Base-by-base conservation (phyloP, 2,113 vertebrate genomes). In the Chlorodrepanis virens region DNA sequence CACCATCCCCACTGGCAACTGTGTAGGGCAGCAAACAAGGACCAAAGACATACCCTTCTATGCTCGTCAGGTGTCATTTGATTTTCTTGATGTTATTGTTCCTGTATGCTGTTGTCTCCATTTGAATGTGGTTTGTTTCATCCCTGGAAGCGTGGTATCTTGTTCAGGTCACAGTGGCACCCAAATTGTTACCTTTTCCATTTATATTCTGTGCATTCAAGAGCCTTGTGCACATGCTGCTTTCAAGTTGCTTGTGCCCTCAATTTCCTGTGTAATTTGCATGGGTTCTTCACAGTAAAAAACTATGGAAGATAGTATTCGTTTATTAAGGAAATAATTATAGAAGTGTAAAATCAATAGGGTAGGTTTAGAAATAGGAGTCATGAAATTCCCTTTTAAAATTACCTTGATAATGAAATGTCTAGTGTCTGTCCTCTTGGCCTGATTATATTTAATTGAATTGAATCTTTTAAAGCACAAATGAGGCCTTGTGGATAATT, bases 21-120 rank as follows among this genome's bases (percentile, higher is more conserved):
- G 54, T 21, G 9, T 40, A 47, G 17, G 44, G 22, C 11, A 29
- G 40, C 60, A 56, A 37, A 31, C 17, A 31, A 28, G 29, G 28
- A 40, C n/a, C 24, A 4, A 5, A 2, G 37, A 8, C 2, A 0
- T 12, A 23, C 31, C 27, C 22, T 70, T 67, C 52, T 44, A 25
- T 53, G 35, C 35, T 70, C 33, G 11, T 2, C 24, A 22, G 50
- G 40, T 8, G 16, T 45, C 54, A 9, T 79, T 57, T 40, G 39
- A 22, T 72, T 63, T 79, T 59, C 35, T 11, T 15, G 11, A 21
- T 23, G 39, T 25, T 13, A 5, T 14, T 47, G 15, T 40, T 25
- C 10, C n/a, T 37, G 14, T n/a, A 3, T 50, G 50, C 10, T 12
- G 2, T 21, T 47, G 13, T n/a, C 44, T 83, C n/a, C 56, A 31